Evolutionary conservation across 2,797 vertebrate genomes (phyloP), one percentile per base, ranked within the genome.

Genomic region (Argyrosomus regius): DNA sequence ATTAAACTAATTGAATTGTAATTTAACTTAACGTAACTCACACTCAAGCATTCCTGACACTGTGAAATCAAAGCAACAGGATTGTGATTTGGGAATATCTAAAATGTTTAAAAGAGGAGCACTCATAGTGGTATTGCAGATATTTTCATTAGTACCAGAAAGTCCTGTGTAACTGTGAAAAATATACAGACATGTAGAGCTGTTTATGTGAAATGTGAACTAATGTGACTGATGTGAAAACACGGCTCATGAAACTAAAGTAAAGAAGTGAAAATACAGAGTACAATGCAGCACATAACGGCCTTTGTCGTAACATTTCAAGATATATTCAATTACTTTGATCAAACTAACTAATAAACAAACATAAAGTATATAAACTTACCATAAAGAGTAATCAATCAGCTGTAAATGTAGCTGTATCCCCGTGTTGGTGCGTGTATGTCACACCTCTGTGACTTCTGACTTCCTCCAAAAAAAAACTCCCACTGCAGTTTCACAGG

Each of bases 351-450:
- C 24, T 22, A 6, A 52, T 45, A 61, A 7, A 52, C 48, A 10
- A 72, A 67, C 35, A 75, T 43, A 58, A 67, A 66, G 2, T 45
- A 70, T 13, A 13, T 4, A 46, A 6, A 88, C 91, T 88, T 78
- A 92, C 89, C 88, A 72, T 48, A 67, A 60, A 49, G 39, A 4
- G 13, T 22, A 10, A 69, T 49, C 31, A 18, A 45, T 61, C 65
- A 75, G 75, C 52, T 52, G 39, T 12, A 18, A 73, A 63, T 65
- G 20, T 28, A 24, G 65, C 18, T 35, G 48, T 43, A 20, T 79
- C 77, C 78, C 72, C 12, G 1, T 48, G 31, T 72, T 2, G 12
- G 53, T 45, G 13, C 4, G 50, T 28, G 26, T 53, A 28, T 50
- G 10, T 69, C 76, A 56, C 63, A 56, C 64, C 45, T 57, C 52